These are phyloP conservation scores for Mormyrus iriodes DNA, from an alignment of 2,113 vertebrate genomes.

Conservation along the genomic window DNA sequence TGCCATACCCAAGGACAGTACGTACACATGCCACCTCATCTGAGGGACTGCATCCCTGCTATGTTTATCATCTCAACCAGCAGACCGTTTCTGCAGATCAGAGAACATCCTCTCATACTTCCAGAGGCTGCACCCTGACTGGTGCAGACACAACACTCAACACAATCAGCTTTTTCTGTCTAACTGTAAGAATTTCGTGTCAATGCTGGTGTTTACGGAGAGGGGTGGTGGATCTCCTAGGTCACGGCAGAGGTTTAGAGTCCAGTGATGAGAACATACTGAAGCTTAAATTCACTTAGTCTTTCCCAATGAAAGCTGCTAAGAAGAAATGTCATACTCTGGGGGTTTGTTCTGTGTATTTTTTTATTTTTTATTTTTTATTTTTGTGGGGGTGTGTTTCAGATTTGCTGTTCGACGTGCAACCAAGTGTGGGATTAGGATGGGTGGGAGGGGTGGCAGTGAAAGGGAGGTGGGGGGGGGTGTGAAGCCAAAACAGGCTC, in stretches of 20 bases:
- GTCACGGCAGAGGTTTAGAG: neutral
- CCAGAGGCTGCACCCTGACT: neutral
- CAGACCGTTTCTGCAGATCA: neutral
- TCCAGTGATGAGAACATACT: neutral
- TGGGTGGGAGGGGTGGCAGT: neutral
- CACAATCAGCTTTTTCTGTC: neutral
- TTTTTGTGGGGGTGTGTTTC: neutral
- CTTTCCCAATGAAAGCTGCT: neutral
- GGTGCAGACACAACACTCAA: neutral
- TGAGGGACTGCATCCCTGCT: neutral
- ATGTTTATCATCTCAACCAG: neutral
- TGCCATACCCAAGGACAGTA: conserved; percentile 77
- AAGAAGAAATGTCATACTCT: neutral
- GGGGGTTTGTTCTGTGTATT: neutral
- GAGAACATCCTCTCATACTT: neutral
- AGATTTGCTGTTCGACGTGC: neutral
- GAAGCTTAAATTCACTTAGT: neutral
- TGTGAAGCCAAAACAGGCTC: conserved; percentile 60
- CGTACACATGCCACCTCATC: neutral
- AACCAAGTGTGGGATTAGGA: neutral
- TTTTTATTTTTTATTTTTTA: neutral
- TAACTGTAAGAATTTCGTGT: neutral
- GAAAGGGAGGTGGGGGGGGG: neutral
- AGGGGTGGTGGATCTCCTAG: neutral
- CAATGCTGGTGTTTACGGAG: neutral